Conservation (phyloP, 2,113 vertebrate genomes). For the Malurus elegans region DNA sequence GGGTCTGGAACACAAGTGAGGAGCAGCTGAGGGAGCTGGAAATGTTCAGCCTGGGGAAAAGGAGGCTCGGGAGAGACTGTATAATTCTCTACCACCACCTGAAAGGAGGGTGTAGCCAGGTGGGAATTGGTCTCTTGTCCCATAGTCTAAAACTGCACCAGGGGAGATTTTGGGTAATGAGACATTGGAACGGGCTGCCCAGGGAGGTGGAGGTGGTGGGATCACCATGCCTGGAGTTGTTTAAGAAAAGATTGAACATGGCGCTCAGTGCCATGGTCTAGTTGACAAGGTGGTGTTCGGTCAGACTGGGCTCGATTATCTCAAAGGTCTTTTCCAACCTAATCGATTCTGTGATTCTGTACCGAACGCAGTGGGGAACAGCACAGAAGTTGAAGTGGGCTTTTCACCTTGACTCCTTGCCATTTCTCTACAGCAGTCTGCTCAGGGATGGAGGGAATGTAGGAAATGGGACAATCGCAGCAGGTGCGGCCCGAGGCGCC, state of each 20-base stretch:
- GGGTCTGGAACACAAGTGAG: neutral
- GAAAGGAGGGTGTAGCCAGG: neutral
- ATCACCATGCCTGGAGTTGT: neutral
- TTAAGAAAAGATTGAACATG: neutral
- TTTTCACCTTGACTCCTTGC: neutral
- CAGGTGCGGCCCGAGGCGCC: rapidly evolving
- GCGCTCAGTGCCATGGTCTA: neutral
- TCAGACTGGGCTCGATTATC: too few species aligned
- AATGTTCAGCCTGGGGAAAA: neutral
- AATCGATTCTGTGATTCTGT: neutral
- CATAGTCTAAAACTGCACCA: too few species aligned
- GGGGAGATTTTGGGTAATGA: neutral
- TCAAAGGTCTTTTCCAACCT: neutral
- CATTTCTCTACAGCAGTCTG: neutral
- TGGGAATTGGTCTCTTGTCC: neutral
- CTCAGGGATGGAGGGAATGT: rapidly evolving
- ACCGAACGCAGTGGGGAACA: neutral
- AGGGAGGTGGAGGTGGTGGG: neutral
- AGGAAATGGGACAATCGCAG: rapidly evolving
- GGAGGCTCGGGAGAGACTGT: neutral
- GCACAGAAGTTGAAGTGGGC: neutral
- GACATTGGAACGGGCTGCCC: neutral
- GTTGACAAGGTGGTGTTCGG: neutral
- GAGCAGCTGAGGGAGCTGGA: neutral
- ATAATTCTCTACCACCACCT: rapidly evolving